phyloP scores from a whole-genome alignment of 1,140 invertebrate genomes.

The Hypsibius dujardini region DNA sequence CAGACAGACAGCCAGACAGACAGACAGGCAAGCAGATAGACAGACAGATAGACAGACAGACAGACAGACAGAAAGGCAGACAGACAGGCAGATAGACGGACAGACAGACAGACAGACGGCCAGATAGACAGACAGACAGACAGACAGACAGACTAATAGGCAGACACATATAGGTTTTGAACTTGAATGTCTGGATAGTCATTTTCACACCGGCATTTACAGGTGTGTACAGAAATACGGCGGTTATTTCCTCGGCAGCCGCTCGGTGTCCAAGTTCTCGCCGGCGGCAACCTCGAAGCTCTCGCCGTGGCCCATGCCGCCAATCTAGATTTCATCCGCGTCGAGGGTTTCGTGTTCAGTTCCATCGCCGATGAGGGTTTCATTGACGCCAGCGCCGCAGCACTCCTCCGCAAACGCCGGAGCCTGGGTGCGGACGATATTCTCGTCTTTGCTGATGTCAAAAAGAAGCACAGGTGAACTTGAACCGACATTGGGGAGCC shows the following conservation, averaged over 20 bases:
- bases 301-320: constrained; percentile 51
- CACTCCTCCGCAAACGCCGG: constrained; percentile 49
- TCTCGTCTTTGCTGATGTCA: constrained; percentile 55
- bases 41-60: too few relatives aligned
- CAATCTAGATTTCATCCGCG: constrained; percentile 52
- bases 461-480: constrained; percentile 72
- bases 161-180: too few relatives aligned
- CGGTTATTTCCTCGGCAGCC: constrained; percentile 26
- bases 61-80: too few relatives aligned
- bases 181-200: too few relatives aligned
- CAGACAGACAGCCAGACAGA: too few relatives aligned
- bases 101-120: too few relatives aligned
- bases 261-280: constrained; percentile 45
- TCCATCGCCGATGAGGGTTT: constrained; percentile 67
- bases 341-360: constrained; percentile 59
- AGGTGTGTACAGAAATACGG: constrained; percentile 28
- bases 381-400: constrained; percentile 55
- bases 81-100: too few relatives aligned
- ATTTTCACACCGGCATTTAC: too few relatives aligned
- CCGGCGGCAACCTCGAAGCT: constrained; percentile 55
- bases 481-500: too few relatives aligned
- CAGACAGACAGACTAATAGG: too few relatives aligned
- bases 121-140: too few relatives aligned
- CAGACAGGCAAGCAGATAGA: too few relatives aligned
- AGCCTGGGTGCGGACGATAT: constrained; percentile 50